Percentiles rank a stretch among this genome's conserved stretches.
phyloP scores from a whole-genome alignment of 2,113 vertebrate species.

The Trogon melanurus region DNA sequence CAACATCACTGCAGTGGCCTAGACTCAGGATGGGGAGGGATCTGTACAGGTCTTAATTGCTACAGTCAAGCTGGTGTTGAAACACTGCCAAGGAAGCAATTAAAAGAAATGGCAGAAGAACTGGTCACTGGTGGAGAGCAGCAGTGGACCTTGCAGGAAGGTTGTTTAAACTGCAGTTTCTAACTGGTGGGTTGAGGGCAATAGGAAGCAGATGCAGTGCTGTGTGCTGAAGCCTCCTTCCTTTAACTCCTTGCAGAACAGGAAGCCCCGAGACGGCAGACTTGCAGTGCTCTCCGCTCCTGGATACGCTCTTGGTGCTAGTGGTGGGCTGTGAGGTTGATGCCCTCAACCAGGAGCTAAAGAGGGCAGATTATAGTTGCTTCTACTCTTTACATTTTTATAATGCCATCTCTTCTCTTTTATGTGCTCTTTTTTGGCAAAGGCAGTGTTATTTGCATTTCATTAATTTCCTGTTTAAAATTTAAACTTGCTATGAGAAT shows the following conservation, averaged over 20 bases:
- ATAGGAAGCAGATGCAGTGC: neutral
- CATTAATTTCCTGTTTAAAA: neutral
- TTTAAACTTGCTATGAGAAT: neutral
- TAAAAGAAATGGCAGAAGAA: neutral
- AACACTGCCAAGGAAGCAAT: neutral
- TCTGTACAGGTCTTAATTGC: conserved; percentile 15
- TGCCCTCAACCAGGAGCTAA: neutral
- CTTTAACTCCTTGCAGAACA: neutral
- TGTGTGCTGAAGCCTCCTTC: neutral
- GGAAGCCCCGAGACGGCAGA: neutral
- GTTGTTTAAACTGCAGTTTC: neutral
- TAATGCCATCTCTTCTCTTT: neutral
- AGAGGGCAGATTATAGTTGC: neutral
- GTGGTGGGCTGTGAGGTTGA: too few relatives aligned
- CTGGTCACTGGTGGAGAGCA: neutral
- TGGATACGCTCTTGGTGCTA: neutral
- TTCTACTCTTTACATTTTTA: neutral
- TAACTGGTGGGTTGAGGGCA: neutral
- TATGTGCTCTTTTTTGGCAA: neutral
- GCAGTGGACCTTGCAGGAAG: neutral
- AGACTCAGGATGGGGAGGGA: neutral
- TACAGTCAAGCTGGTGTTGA: neutral
- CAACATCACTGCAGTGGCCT: neutral
- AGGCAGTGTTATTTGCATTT: neutral
- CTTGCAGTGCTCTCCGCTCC: neutral